Evolutionary conservation across 1,140 invertebrate genomes (phyloP), one percentile per base, ranked within the genome.

Genomic region (Microplitis demolitor): DNA sequence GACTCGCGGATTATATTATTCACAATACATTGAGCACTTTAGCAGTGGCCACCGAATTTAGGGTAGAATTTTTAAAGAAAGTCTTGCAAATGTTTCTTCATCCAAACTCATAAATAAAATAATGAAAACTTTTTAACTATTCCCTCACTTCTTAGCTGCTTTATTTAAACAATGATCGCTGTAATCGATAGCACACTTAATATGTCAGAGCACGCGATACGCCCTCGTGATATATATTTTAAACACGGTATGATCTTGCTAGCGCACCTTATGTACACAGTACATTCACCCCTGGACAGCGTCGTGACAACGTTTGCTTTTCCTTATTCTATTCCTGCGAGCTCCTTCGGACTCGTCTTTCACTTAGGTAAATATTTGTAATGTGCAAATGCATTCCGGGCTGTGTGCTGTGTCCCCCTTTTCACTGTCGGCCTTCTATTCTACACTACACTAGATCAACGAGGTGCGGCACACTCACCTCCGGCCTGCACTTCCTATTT

Each of bases 21-120:
- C 81, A 80, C 83, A 80, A 83, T 80, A 85, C 84, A 84, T 84
- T 83, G 82, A 83, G 76, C 80, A 79, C 79, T 83, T 81, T 85
- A 77, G 77, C 72, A 79, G 77, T 73, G 79, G 78, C 79, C 77
- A 77, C 72, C 72, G 58, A 62, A 61, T 63, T 74, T 70, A 34
- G 70, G 45, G 50, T 68, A 64, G 71, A 72, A 56, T 34, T 62
- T 51, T 33, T 53, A 66, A 34, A 11, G 24, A 71, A 64, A 31
- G 16, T 51, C 13, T 39, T 1, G 50, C 51, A n/a, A 56, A 34
- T 45, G 16, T 50, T 3, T 39, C 33, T 62, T 37, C 60, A 9
- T 31, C 34, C 45, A n/a, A 9, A 45, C 14, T 24, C 6, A 5
- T 24, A 34, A 35, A 51, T 66, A 11, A 33, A 34, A 9, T 31